Evolutionary conservation across 2,797 vertebrate species (phyloP).

Genomic region (Rhincodon typus): DNA sequence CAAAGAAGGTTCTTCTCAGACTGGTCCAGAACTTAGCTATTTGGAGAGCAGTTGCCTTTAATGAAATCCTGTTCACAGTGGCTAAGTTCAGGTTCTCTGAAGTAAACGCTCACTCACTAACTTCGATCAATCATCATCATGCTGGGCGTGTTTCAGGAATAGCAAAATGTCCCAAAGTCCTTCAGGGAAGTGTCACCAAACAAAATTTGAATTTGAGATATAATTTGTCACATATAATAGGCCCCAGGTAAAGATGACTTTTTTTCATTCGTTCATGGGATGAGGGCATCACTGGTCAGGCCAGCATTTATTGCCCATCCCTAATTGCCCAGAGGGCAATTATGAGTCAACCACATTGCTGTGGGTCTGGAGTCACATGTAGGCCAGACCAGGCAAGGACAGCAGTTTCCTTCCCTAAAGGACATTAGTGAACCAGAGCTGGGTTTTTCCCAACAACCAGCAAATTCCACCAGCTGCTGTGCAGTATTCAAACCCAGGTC

Average conservation of each 20-base stretch:
- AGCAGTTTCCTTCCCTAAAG: too few species aligned
- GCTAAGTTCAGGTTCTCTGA: constrained; percentile 77
- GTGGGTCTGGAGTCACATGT: too few species aligned
- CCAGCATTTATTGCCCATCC: too few species aligned
- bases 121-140: constrained; percentile 42
- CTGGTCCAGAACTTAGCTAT: constrained; percentile 77
- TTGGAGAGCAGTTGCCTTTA: constrained; percentile 74
- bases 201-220: not conserved
- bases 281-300: too few species aligned
- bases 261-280: too few species aligned
- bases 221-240: not conserved
- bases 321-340: too few species aligned
- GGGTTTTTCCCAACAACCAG: too few species aligned
- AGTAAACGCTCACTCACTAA: constrained; percentile 60
- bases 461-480: too few species aligned
- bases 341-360: too few species aligned
- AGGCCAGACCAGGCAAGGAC: too few species aligned
- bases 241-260: not conserved
- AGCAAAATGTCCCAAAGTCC: not conserved
- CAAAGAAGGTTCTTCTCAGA: constrained; percentile 55
- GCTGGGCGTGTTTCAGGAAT: not conserved
- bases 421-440: too few species aligned
- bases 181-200: not conserved
- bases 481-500: too few species aligned
- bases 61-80: constrained; percentile 76